Conservation (phyloP, 2,888 invertebrate genomes). For the Sturmia bella region DNA sequence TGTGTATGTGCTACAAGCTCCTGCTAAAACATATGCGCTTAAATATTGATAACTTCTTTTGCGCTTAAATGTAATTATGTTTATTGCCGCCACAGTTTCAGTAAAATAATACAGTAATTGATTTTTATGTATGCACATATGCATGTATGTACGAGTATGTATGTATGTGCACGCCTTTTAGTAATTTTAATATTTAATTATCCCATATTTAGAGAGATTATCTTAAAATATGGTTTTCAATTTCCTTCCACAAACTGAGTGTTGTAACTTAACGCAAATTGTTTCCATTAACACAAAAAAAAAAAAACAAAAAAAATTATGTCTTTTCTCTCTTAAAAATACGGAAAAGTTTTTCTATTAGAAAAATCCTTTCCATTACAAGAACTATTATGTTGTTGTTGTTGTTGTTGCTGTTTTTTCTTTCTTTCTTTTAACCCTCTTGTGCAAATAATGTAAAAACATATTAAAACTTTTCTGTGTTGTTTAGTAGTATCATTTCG, state of each 20-base stretch:
- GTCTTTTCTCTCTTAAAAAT: conserved; percentile 23
- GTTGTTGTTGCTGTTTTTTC: too few relatives aligned
- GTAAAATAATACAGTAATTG: too few relatives aligned
- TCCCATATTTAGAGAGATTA: conserved; percentile 29
- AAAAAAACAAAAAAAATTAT: background rate
- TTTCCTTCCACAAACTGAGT: too few relatives aligned
- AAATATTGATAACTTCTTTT: too few relatives aligned
- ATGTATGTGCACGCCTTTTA: too few relatives aligned
- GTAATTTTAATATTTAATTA: conserved; percentile 39
- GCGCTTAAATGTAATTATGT: too few relatives aligned
- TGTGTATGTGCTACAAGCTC: background rate
- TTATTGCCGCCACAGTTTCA: too few relatives aligned
- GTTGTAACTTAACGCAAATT: too few relatives aligned
- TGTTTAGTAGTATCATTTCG: conserved; percentile 16
- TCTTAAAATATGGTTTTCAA: background rate
- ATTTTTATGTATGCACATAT: too few relatives aligned
- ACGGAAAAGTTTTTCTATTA: conserved; percentile 33
- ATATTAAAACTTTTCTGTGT: conserved; percentile 23
- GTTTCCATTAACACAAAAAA: too few relatives aligned
- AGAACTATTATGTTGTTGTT: conserved; percentile 32
- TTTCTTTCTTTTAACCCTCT: background rate
- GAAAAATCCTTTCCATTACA: conserved; percentile 34
- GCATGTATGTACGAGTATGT: too few relatives aligned
- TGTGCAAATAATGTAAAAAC: background rate
- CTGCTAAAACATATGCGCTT: too few relatives aligned